Percentiles rank a stretch among this genome's conserved stretches.
Evolutionary conservation across 2,888 invertebrate species (phyloP).

Genomic region (Chaetogeoica ovagalla): DNA sequence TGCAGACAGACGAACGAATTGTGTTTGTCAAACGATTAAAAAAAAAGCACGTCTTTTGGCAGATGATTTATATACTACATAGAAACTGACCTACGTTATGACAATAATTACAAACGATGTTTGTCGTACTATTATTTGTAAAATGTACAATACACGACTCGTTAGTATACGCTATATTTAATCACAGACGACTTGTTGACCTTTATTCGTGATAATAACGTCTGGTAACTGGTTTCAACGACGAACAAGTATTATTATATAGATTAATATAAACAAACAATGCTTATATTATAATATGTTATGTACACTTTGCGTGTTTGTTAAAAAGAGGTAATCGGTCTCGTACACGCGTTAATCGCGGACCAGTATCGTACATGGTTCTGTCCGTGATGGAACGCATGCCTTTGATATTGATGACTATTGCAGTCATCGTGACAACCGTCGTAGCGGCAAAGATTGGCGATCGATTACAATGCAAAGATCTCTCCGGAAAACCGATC

Average conservation of each 20-base stretch:
- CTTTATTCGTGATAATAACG: background rate
- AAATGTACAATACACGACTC: too few species aligned
- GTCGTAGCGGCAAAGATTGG: background rate
- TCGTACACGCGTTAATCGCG: too few species aligned
- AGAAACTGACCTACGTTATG: too few species aligned
- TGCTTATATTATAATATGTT: background rate
- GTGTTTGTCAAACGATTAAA: too few species aligned
- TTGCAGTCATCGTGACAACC: background rate
- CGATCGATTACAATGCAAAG: constrained; percentile 60
- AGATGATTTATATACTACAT: too few species aligned
- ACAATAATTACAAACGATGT: too few species aligned
- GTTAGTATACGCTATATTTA: background rate
- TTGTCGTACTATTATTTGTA: too few species aligned
- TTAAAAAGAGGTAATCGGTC: background rate
- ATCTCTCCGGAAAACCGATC: constrained; percentile 69
- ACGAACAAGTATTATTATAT: background rate
- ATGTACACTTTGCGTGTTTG: background rate
- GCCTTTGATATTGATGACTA: background rate
- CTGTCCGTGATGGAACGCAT: background rate
- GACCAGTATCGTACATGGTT: too few species aligned
- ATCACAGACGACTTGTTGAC: background rate
- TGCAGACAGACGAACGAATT: too few species aligned
- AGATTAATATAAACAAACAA: background rate
- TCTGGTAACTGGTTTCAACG: background rate
- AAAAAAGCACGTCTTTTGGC: too few species aligned